Percentiles rank a stretch among this genome's conserved stretches.
Evolutionary conservation across 37 sponge, comb jelly and placozoan genomes (phyloP).

Genomic region (Spongia lamella): DNA sequence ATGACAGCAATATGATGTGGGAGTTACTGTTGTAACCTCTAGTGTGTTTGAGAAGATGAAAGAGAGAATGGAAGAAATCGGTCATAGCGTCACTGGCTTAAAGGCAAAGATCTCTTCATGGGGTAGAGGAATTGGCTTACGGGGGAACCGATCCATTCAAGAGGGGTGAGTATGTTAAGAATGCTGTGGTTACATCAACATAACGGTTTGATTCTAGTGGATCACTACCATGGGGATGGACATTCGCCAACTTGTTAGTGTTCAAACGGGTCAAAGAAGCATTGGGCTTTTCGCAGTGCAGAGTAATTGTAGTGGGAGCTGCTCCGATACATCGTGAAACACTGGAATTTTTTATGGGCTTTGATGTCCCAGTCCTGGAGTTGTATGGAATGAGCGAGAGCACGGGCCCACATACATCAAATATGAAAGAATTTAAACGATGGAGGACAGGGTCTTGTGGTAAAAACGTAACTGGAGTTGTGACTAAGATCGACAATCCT

Average conservation of each 20-base stretch:
- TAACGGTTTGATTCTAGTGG: constrained; percentile 9
- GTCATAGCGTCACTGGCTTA: constrained; percentile 15
- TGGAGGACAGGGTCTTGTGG: constrained; percentile 83
- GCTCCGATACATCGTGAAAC: constrained; percentile 73
- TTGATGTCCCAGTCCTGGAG: constrained; percentile 89
- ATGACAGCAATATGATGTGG: too few relatives aligned
- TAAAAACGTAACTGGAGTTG: constrained; percentile 49
- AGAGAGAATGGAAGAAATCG: constrained; percentile 33
- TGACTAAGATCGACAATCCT: constrained; percentile 68
- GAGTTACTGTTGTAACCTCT: too few relatives aligned
- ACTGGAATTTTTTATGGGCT: constrained; percentile 79
- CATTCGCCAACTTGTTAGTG: constrained; percentile 59
- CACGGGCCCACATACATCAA: constrained; percentile 55
- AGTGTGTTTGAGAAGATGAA: constrained; percentile 59
- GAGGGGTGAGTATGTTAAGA: constrained; percentile 4
- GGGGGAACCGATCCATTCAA: constrained; percentile 38
- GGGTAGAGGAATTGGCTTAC: constrained; percentile 41
- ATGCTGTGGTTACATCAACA: too few relatives aligned
- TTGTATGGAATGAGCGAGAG: constrained; percentile 92
- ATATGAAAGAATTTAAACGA: constrained; percentile 20
- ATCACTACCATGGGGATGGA: constrained; percentile 64
- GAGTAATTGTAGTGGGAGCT: constrained; percentile 39
- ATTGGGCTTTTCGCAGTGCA: constrained; percentile 55
- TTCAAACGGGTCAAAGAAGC: constrained; percentile 52
- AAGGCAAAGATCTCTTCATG: constrained; percentile 35